These are phyloP conservation scores for Ifrita kowaldi DNA, from an alignment of 2,113 vertebrate species.

Conservation along the genomic window DNA sequence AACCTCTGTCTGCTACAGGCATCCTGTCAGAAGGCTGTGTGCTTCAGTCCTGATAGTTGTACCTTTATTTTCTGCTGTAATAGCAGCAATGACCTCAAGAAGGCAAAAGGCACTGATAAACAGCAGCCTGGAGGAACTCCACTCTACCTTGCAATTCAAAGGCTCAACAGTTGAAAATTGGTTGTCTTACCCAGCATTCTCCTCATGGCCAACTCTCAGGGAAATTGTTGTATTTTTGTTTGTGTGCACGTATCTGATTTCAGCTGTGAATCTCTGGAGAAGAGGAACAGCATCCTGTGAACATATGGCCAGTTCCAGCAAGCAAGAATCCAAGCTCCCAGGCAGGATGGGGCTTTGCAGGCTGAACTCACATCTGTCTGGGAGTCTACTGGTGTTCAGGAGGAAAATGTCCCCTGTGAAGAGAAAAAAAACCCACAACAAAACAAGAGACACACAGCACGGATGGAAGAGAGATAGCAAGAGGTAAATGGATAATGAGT, in stretches of 20 bases:
- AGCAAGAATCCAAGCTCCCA: conserved; percentile 55
- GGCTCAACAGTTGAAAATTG: neutral
- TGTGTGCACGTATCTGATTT: conserved; percentile 46
- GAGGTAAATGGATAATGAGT: neutral
- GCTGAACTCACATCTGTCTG: conserved; percentile 54
- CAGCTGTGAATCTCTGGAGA: conserved; percentile 46
- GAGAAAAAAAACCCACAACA: neutral
- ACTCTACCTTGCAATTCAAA: neutral
- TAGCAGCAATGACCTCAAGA: neutral
- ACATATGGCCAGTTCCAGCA: conserved; percentile 54
- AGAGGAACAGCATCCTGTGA: conserved; percentile 30
- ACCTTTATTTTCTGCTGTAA: neutral
- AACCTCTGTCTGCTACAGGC: neutral
- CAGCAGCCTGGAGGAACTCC: neutral
- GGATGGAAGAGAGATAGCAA: neutral
- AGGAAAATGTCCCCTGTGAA: conserved; percentile 56
- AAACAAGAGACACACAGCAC: neutral
- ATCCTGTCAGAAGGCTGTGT: neutral
- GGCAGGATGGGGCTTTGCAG: conserved; percentile 64
- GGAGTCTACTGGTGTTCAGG: conserved; percentile 41
- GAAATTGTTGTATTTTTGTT: conserved; percentile 21
- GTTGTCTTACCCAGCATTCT: conserved; percentile 31
- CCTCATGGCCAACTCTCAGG: conserved; percentile 33
- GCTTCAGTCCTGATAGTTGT: neutral
- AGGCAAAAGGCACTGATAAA: neutral